Percentiles rank a stretch among this genome's conserved stretches.
Conservation (phyloP, 2,113 vertebrate species). For the Clinocottus analis region DNA sequence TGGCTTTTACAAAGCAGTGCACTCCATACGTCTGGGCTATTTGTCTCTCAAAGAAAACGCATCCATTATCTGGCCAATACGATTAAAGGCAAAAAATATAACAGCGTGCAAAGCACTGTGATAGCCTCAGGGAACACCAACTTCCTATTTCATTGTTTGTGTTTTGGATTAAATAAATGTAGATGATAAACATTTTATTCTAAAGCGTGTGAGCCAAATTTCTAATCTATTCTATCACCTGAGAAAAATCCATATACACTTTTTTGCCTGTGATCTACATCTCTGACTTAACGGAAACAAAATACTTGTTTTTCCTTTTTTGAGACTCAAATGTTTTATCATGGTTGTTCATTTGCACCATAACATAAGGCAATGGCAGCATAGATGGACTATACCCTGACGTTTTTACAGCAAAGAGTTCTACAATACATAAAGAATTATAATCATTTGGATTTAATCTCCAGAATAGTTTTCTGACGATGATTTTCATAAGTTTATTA, state of each 20-base stretch:
- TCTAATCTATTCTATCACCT: constrained; percentile 8
- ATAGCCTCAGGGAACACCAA: constrained; percentile 14
- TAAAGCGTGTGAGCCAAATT: constrained; percentile 3
- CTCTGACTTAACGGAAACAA: not conserved
- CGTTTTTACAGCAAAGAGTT: constrained; percentile 19
- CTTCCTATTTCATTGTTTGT: constrained; percentile 33
- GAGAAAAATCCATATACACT: constrained; percentile 13
- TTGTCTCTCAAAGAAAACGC: constrained; percentile 73
- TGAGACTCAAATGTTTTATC: constrained; percentile 1
- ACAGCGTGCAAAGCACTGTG: constrained; percentile 31
- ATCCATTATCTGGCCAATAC: constrained; percentile 40
- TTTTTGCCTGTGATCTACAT: not conserved
- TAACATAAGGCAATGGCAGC: not conserved
- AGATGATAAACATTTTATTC: constrained; percentile 27
- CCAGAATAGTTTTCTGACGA: not conserved
- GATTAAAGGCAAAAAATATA: constrained; percentile 29
- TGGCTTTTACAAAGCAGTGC: constrained; percentile 93
- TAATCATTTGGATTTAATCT: not conserved
- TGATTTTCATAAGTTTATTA: not conserved
- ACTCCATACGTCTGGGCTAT: constrained; percentile 90
- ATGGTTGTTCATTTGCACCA: not conserved
- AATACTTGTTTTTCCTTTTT: not conserved
- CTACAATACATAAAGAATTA: no score
- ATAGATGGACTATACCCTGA: not conserved
- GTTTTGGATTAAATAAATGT: constrained; percentile 30